phyloP scores from a whole-genome alignment of 2,113 vertebrate species.

The Seriola dumerili region DNA sequence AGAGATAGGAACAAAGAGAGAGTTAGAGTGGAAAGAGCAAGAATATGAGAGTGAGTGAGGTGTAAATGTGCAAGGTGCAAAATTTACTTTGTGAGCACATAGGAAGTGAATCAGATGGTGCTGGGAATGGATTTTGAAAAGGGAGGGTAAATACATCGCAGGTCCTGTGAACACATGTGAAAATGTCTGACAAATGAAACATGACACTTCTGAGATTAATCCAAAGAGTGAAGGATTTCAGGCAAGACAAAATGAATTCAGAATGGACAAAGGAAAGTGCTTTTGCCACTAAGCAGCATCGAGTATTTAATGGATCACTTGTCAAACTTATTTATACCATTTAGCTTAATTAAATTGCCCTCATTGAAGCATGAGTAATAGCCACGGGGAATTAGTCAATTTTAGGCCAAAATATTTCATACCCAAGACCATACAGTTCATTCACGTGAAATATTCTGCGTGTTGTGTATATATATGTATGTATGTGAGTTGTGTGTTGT shows the following conservation, averaged over 20 bases:
- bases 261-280: conserved; percentile 1
- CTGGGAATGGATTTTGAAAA: not conserved
- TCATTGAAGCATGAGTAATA: not conserved
- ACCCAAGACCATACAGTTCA: no score
- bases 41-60: not conserved
- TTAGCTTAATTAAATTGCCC: conserved; percentile 1
- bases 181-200: not conserved
- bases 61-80: not conserved
- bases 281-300: not conserved
- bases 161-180: not conserved
- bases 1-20: not conserved
- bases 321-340: not conserved
- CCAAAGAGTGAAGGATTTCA: not conserved
- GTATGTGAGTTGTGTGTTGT: no score
- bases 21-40: not conserved
- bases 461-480: no score
- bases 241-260: not conserved
- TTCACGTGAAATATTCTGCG: no score
- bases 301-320: conserved; percentile 18
- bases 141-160: not conserved
- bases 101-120: not conserved
- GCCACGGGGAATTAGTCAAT: no score
- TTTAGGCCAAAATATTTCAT: no score
- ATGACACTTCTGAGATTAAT: not conserved
- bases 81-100: conserved; percentile 2